Evolutionary conservation across 2,888 invertebrate genomes (phyloP).

Genomic region (Furcula furcula): DNA sequence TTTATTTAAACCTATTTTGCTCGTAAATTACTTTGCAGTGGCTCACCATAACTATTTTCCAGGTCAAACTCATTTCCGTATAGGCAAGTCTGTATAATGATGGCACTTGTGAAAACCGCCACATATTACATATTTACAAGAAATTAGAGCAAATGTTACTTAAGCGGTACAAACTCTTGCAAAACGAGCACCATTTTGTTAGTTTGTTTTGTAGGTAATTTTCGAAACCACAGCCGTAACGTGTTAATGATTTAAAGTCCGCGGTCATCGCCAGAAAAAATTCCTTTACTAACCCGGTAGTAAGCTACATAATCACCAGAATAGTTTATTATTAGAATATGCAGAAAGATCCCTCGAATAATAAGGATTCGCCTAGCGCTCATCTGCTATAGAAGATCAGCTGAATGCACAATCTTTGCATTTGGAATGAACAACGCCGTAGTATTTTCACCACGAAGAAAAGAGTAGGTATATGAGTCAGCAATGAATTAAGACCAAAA

Average conservation of each 20-base stretch:
- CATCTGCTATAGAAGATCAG: no score
- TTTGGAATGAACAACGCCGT: no score
- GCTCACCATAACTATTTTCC: conserved; percentile 12
- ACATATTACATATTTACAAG: no score
- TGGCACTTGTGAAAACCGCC: conserved; percentile 5
- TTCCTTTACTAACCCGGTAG: conserved; percentile 16
- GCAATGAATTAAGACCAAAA: conserved; percentile 1
- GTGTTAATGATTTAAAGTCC: conserved; percentile 12
- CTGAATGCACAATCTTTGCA: no score
- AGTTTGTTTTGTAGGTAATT: conserved; percentile 13
- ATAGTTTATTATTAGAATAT: no score
- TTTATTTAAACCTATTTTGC: conserved; percentile 13
- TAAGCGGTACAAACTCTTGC: no score
- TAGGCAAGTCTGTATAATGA: conserved; percentile 4
- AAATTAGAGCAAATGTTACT: no score
- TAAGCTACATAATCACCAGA: no score
- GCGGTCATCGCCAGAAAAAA: no score
- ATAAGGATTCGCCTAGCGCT: no score
- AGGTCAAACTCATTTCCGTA: conserved; percentile 14
- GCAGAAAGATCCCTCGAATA: no score
- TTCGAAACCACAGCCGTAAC: conserved; percentile 14
- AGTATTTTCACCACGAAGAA: conserved; percentile 3
- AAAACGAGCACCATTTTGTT: no score
- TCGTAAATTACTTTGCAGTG: conserved; percentile 10
- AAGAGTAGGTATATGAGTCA: conserved; percentile 3